phyloP scores from a whole-genome alignment of 1,140 invertebrate species.

The Aphelenchoides besseyi region DNA sequence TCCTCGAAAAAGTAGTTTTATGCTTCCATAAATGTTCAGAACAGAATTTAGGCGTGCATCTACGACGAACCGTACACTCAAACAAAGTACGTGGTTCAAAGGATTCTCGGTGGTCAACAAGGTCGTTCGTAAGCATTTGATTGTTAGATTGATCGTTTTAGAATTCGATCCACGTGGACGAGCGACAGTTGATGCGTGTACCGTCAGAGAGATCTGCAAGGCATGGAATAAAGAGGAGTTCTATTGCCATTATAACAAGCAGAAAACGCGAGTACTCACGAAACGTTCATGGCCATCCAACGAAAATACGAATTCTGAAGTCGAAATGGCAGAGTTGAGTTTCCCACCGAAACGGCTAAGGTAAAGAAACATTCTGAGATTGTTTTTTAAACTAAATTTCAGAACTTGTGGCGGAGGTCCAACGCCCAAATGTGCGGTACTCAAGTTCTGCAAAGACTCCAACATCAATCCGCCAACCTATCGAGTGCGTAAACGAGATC shows the following conservation, averaged over 20 bases:
- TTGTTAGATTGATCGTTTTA: constrained; percentile 24
- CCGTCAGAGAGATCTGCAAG: constrained; percentile 52
- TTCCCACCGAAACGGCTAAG: constrained; percentile 48
- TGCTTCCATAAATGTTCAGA: constrained; percentile 13
- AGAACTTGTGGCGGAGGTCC: constrained; percentile 3
- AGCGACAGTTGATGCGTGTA: constrained; percentile 52
- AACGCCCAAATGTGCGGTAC: constrained; percentile 51
- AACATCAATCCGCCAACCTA: constrained; percentile 31
- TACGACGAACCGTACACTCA: constrained; percentile 64
- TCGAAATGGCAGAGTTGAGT: constrained; percentile 37
- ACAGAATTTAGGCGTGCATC: constrained; percentile 59
- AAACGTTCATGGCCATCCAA: neutral
- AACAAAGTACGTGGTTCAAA: constrained; percentile 66
- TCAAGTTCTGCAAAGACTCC: constrained; percentile 37
- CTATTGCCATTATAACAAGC: constrained; percentile 27
- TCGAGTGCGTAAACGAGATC: constrained; percentile 7
- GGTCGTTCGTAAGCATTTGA: constrained; percentile 25
- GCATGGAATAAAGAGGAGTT: constrained; percentile 44
- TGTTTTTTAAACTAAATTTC: too few relatives aligned
- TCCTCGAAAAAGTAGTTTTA: constrained; percentile 65
- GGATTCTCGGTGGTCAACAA: constrained; percentile 64
- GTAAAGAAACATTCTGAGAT: too few relatives aligned
- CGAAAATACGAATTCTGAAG: neutral
- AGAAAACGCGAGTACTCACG: constrained; percentile 12
- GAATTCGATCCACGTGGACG: constrained; percentile 59